Percentiles rank a stretch among this genome's conserved stretches.
Evolutionary conservation across 2,113 vertebrate species (phyloP).

Genomic region (Pollachius pollachius): DNA sequence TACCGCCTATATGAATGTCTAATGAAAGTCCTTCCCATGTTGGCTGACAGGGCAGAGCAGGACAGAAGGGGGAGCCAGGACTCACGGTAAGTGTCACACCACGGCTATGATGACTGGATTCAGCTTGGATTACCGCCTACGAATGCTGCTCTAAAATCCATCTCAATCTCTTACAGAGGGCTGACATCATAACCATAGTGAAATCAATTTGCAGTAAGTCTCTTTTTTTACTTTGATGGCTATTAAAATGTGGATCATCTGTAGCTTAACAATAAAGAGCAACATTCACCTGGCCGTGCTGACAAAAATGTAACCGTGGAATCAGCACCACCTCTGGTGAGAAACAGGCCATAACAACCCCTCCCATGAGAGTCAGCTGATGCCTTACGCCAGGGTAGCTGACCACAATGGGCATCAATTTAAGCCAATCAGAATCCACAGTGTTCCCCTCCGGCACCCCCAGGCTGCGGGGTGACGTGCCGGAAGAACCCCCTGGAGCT

Average conservation of each 20-base stretch:
- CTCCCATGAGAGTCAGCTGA: neutral
- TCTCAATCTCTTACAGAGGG: slow-evolving; percentile 69
- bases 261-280: too few species aligned
- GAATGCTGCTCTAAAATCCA: neutral
- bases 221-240: neutral
- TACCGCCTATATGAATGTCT: neutral
- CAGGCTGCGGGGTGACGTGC: slow-evolving; percentile 82
- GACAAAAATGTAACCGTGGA: too few species aligned
- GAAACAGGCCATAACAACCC: neutral
- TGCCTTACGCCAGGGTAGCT: too few species aligned
- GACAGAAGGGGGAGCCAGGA: slow-evolving; percentile 81
- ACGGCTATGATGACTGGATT: too few species aligned
- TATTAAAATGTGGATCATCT: neutral
- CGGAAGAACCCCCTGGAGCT: slow-evolving; percentile 79
- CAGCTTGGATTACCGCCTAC: too few species aligned
- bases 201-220: slow-evolving; percentile 86
- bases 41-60: slow-evolving; percentile 72
- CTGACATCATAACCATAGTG: slow-evolving; percentile 84
- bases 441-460: neutral
- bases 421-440: too few species aligned
- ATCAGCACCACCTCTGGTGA: too few species aligned
- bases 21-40: slow-evolving; percentile 6
- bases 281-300: too few species aligned
- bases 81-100: slow-evolving; percentile 78
- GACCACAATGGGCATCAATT: too few species aligned